Conservation (phyloP, 2,888 invertebrate species). For the Limnephilus lunatus region DNA sequence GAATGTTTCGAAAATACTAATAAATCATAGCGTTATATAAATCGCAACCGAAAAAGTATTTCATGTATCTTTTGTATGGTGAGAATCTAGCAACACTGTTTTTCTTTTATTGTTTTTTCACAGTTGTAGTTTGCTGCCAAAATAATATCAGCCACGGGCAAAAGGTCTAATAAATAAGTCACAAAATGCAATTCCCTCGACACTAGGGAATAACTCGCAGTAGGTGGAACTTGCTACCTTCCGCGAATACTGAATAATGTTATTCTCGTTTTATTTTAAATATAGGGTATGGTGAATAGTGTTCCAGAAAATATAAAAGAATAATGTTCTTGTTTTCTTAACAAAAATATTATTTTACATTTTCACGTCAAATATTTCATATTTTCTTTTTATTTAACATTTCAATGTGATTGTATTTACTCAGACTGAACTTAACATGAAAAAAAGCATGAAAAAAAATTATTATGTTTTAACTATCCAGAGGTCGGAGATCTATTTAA, state of each 20-base stretch:
- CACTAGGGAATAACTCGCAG: background rate
- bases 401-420: too few species aligned
- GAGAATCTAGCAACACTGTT: background rate
- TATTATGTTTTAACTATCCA: too few species aligned
- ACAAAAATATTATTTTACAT: too few species aligned
- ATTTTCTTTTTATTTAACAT: too few species aligned
- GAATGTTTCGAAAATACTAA: background rate
- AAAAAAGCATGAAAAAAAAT: too few species aligned
- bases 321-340: background rate
- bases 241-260: background rate
- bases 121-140: slow-evolving; percentile 10
- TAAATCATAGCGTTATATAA: background rate
- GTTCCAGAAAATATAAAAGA: background rate
- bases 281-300: background rate
- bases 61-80: background rate
- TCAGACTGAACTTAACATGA: too few species aligned
- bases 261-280: background rate
- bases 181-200: background rate
- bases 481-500: too few species aligned
- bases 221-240: background rate
- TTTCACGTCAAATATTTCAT: too few species aligned
- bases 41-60: background rate
- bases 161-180: slow-evolving; percentile 15
- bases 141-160: slow-evolving; percentile 9
- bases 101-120: background rate